phyloP scores from a whole-genome alignment of 1,140 invertebrate genomes.

The Microplitis mediator region DNA sequence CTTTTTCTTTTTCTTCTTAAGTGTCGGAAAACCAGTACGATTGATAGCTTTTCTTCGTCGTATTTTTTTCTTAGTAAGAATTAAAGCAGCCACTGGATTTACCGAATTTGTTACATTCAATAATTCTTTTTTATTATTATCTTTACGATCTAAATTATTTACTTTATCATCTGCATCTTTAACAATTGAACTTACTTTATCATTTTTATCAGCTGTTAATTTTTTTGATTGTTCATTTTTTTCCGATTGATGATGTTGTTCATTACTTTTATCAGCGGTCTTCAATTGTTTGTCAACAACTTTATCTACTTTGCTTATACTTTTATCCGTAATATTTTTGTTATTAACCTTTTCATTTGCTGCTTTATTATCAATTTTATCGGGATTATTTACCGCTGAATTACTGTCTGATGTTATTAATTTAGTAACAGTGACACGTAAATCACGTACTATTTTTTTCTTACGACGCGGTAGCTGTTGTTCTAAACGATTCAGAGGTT shows the following conservation, averaged over 20 bases:
- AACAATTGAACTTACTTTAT: not conserved
- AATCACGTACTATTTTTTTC: constrained; percentile 64
- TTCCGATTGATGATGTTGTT: not conserved
- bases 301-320: constrained; percentile 26
- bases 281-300: constrained; percentile 31
- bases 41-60: constrained; percentile 80
- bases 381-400: constrained; percentile 44
- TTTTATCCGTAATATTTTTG: constrained; percentile 39
- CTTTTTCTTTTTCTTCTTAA: constrained; percentile 85
- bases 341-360: constrained; percentile 37
- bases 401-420: constrained; percentile 52
- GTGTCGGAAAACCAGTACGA: constrained; percentile 83
- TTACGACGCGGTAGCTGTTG: constrained; percentile 55
- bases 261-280: constrained; percentile 27
- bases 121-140: constrained; percentile 36
- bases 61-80: constrained; percentile 67
- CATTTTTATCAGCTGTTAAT: constrained; percentile 8
- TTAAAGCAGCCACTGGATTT: constrained; percentile 30
- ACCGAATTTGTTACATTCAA: constrained; percentile 36
- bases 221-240: constrained; percentile 20
- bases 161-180: constrained; percentile 7
- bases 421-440: constrained; percentile 64
- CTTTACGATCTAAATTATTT: constrained; percentile 14
- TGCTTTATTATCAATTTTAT: constrained; percentile 36
- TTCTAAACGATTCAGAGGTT: constrained; percentile 44